phyloP scores from a whole-genome alignment of 2,888 invertebrate species.

The Cremastobaeus sp. region DNA sequence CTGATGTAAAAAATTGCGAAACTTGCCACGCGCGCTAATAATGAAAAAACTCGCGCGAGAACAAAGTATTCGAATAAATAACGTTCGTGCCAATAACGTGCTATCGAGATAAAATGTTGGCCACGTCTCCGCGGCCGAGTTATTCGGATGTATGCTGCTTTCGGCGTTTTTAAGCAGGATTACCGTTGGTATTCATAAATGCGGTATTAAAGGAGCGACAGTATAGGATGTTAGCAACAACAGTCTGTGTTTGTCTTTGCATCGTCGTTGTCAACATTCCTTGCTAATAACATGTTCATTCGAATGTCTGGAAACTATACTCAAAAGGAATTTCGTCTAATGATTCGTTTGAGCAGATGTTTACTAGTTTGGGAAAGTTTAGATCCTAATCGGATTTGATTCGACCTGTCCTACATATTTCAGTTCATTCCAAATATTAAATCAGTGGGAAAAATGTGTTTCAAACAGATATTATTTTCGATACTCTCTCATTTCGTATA shows the following conservation, averaged over 20 bases:
- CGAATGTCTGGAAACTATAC: too few relatives aligned
- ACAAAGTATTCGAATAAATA: slow-evolving; percentile 25
- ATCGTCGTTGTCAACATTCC: not conserved
- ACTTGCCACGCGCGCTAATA: slow-evolving; percentile 25
- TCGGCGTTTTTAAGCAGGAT: slow-evolving; percentile 19
- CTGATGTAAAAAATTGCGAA: slow-evolving; percentile 38
- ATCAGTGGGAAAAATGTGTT: slow-evolving; percentile 18
- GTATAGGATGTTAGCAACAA: too few relatives aligned
- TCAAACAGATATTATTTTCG: not conserved
- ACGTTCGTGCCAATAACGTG: slow-evolving; percentile 29
- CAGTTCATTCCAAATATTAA: too few relatives aligned
- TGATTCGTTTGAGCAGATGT: too few relatives aligned
- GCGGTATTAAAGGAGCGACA: slow-evolving; percentile 8
- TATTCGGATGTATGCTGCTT: slow-evolving; percentile 23
- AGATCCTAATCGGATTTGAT: too few relatives aligned
- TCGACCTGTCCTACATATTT: too few relatives aligned
- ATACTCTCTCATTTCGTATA: slow-evolving; percentile 23
- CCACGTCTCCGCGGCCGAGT: slow-evolving; percentile 1
- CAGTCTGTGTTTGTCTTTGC: too few relatives aligned
- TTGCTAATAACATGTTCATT: too few relatives aligned
- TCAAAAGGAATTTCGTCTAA: too few relatives aligned
- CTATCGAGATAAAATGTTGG: slow-evolving; percentile 19
- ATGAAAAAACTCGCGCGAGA: slow-evolving; percentile 21
- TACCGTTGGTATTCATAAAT: slow-evolving; percentile 26
- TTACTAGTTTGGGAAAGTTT: too few relatives aligned